Base-by-base conservation (phyloP, 2,113 vertebrate genomes). In the Brachypodius melanocephalos region DNA sequence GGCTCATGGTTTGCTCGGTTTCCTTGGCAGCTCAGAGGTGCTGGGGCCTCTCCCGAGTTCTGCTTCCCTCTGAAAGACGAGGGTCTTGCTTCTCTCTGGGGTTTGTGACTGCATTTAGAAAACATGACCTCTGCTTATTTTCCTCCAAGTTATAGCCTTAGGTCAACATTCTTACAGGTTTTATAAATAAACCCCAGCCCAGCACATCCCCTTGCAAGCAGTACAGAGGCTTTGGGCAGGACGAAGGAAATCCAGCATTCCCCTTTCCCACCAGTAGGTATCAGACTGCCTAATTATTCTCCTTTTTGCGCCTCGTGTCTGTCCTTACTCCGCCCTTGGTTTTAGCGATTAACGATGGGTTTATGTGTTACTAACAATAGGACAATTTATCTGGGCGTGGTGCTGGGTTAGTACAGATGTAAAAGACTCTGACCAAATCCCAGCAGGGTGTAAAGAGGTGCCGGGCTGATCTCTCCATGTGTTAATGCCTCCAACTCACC, bases 201-300 rank as follows among this genome's bases (percentile, higher is more conserved):
- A 45, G 85, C 40, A 34, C 48, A 82, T 89, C 74, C 85, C 82
- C 66, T 16, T 61, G 85, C 14, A 34, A 75, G 16, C 85, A 45
- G 28, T 5, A 8, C 61, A 29, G 83, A 55, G 46, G 58, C 72
- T 92, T 77, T 63, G 83, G 74, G 67, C 36, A 34, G 21, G 32
- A 15, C 15, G 19, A 4, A 75, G 84, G 66, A 85, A 94, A 71
- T 5, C 20, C 0, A 81, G 74, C 43, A 12, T 72, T 94, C 81
- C 69, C 77, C 61, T 89, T 96, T 96, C 96, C 93, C 95, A 96
- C 93, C 95, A 91, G 77, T 2, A 89, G 91, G 8, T 74, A 92
- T 43, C 89, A 71, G 89, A 7, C 63, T 62, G 29, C 20, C 29
- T 22, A 10, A 59, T 81, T 87, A 40, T 63, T 45, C 63, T 54